Percentiles rank a stretch among this genome's conserved stretches.
phyloP scores from a whole-genome alignment of 2,797 vertebrate species.

The Botia almorhae region DNA sequence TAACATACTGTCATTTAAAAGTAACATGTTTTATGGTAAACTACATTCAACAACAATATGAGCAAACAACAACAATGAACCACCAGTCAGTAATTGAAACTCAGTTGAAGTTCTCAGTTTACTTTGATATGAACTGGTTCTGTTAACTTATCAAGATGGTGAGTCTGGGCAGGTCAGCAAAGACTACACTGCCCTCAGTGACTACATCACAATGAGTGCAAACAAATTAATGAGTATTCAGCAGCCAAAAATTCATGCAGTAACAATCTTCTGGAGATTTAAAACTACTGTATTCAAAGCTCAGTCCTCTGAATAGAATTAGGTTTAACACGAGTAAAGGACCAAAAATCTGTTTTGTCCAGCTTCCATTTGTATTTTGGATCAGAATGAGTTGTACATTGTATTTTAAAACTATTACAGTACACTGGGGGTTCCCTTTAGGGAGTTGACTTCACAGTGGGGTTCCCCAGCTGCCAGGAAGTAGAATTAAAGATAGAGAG shows the following conservation, averaged over 20 bases:
- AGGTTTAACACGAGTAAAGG: neutral
- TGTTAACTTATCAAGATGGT: neutral
- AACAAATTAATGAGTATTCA: slow-evolving; percentile 46
- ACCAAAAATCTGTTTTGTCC: neutral
- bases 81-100: too few species aligned
- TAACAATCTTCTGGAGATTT: slow-evolving; percentile 19
- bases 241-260: slow-evolving; percentile 23
- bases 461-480: slow-evolving; percentile 20
- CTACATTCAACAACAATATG: too few species aligned
- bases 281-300: neutral
- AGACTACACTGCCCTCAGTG: slow-evolving; percentile 21
- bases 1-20: too few species aligned
- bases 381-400: neutral
- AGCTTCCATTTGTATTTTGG: neutral
- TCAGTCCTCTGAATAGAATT: neutral
- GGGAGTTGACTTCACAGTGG: neutral
- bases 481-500: slow-evolving; percentile 21
- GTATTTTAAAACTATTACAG: slow-evolving; percentile 8
- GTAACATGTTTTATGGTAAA: too few species aligned
- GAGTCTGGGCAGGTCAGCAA: slow-evolving; percentile 29
- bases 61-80: too few species aligned
- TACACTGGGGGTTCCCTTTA: neutral
- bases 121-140: too few species aligned
- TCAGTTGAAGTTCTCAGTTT: too few species aligned
- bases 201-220: slow-evolving; percentile 39